Evolutionary conservation across 2,113 vertebrate genomes (phyloP), one percentile per base, ranked within the genome.

Genomic region (Etheostoma cragini): DNA sequence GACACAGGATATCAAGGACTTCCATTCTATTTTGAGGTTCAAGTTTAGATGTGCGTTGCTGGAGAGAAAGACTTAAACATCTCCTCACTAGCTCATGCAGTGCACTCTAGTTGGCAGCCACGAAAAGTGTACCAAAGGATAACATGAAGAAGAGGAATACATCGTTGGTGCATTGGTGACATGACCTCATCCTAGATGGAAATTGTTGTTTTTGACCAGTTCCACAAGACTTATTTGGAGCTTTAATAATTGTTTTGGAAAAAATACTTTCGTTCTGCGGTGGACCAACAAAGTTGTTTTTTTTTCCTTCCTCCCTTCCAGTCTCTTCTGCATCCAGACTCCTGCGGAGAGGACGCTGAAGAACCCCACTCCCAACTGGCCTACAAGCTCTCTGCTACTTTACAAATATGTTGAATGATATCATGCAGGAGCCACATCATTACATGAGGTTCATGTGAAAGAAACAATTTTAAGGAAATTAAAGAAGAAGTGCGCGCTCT

Each of bases 401-500:
- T n/a, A 61, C 67, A 73, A 17, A 62, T 45, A 82, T 70, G 22
- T 72, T 35, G n/a, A 52, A 42, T 50, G 16, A 15, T 5, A 26
- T 47, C 73, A 66, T 1, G 1, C 69, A 26, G n/a, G 22, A 80
- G 35, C 72, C 11, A 38, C 52, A 47, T 0, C 19, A 14, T 65
- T 33, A 42, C 38, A 80, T 8, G 11, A 56, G 8, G 17, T 63
- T 0, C 68, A 76, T 87, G 72, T 85, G 73, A 89, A 86, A 66
- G 42, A 81, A 90, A 75, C 60, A 38, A 78, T 86, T 85, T 67
- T 63, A 82, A 86, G 35, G 54, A 75, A 72, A 83, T 64, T 81
- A 79, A 72, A 62, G 64, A 89, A 69, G 74, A 78, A 67, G 77
- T 83, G 94, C 94, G 95, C 95, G 95, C 84, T 91, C 93, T 90